Evolutionary conservation across 2,113 vertebrate species (phyloP).

Genomic region (Mobula hypostoma): DNA sequence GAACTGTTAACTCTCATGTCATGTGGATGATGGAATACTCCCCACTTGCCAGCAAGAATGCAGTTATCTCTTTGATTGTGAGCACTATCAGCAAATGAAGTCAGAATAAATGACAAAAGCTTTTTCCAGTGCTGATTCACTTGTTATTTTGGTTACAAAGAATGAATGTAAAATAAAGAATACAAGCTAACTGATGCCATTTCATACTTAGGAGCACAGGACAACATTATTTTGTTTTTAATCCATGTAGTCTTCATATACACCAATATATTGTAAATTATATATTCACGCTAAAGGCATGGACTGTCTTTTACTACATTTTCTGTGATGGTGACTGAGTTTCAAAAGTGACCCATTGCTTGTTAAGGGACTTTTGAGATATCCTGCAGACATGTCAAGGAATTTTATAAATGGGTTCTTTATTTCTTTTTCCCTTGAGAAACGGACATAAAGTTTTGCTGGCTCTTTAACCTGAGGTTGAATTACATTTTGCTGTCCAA

Average conservation of each 20-base stretch:
- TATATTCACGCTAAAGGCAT: not conserved
- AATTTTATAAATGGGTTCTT: not conserved
- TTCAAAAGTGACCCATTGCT: conserved; percentile 8
- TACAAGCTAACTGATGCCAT: not conserved
- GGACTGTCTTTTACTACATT: not conserved
- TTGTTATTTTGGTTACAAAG: not conserved
- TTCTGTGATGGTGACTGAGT: not conserved
- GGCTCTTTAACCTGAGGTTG: not conserved
- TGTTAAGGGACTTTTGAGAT: not conserved
- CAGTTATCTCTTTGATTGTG: no score
- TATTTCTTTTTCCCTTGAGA: not conserved
- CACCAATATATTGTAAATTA: not conserved
- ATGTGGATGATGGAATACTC: no score
- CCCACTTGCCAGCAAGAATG: no score
- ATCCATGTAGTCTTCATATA: not conserved
- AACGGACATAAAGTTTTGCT: not conserved
- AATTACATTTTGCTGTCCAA: conserved; percentile 11
- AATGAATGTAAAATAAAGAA: not conserved
- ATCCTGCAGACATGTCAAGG: not conserved
- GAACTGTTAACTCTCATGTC: not conserved
- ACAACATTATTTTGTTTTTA: not conserved
- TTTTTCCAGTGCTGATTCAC: not conserved
- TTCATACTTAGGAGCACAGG: not conserved
- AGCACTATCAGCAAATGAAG: not conserved
- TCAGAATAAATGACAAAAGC: not conserved